These are phyloP conservation scores for Hypothenemus hampei DNA, from an alignment of 1,140 invertebrate species.

Conservation along the genomic window DNA sequence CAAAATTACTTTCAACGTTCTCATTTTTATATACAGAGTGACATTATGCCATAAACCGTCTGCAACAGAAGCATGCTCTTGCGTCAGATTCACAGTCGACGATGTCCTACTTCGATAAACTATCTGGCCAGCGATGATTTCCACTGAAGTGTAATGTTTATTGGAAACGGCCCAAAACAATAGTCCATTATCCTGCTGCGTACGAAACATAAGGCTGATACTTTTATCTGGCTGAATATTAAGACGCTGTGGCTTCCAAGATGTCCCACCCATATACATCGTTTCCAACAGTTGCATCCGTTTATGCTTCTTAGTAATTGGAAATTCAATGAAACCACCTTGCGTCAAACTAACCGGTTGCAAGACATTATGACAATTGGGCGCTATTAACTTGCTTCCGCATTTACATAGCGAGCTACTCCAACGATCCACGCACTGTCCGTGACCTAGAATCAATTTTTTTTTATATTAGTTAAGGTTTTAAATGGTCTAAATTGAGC, in stretches of 20 bases:
- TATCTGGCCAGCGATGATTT: conserved; percentile 66
- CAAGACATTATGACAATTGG: conserved; percentile 72
- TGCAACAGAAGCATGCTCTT: conserved; percentile 52
- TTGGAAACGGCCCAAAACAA: conserved; percentile 79
- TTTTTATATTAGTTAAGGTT: too few species aligned
- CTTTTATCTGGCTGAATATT: conserved; percentile 53
- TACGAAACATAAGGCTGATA: conserved; percentile 77
- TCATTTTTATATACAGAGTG: conserved; percentile 62
- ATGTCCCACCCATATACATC: conserved; percentile 66
- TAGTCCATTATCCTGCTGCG: conserved; percentile 68
- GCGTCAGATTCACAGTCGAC: conserved; percentile 76
- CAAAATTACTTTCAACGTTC: conserved; percentile 64
- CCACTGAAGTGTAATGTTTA: conserved; percentile 79
- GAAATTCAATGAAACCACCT: conserved; percentile 73
- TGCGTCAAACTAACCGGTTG: conserved; percentile 72
- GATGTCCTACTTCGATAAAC: conserved; percentile 72
- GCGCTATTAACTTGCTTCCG: conserved; percentile 62
- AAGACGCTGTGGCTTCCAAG: conserved; percentile 53
- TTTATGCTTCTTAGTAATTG: conserved; percentile 76
- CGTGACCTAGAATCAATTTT: conserved; percentile 46
- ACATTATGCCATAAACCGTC: conserved; percentile 87
- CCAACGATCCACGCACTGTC: conserved; percentile 81
- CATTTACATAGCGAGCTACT: conserved; percentile 66
- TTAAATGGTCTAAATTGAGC: too few species aligned
- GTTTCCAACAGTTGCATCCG: conserved; percentile 78